Base-by-base conservation (phyloP, 2,888 invertebrate species). In the Metellina segmentata region DNA sequence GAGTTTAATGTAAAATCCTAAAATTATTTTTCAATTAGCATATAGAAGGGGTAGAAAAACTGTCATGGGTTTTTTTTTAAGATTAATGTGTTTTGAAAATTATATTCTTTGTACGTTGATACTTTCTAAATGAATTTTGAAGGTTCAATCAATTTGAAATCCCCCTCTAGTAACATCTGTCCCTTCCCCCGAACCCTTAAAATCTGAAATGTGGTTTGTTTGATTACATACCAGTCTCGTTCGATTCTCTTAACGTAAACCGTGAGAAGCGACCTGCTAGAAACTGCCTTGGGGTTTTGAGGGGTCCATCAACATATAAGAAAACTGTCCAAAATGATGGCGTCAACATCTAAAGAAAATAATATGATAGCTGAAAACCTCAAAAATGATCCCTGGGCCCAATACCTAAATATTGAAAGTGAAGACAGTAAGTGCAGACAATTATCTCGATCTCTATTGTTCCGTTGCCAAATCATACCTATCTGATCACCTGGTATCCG, bases 291-390 rank as follows among this genome's bases (percentile, higher is more conserved):
- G 51, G 52, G 51, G 19, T 78, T 52, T n/a, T 16, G 6, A 51
- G 19, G 78, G 11, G 4, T 11, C 13, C 8, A 74, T n/a, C 77
- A 78, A 78, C 52, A n/a, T 78, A n/a, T 53, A 53, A 53, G 52
- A 52, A 78, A 78, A 78, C 78, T 78, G 53, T 78, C 53, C 52
- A 53, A 8, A 52, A 20, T 20, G 19, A 78, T 78, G 78, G 53
- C 52, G 20, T 78, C 52, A 78, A 19, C 52, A 52, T 20, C 20
- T 19, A 19, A 5, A 8, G 52, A 78, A 52, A 52, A 78, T 78
- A 19, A 19, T 11, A 78, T 52, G 52, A 19, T 16, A 61, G 52
- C 6, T n/a, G 51, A 72, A 19, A 51, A 83, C 34, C 11, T 19
- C 7, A 72, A 11, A 72, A 72, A 72, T 52, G 72, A 34, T 52